A percentile compares a stretch with the other conserved stretches of the same genome.
These are phyloP conservation scores for Trichogramma dendrolimi DNA, from an alignment of 2,888 invertebrate genomes.

Conservation along the genomic window DNA sequence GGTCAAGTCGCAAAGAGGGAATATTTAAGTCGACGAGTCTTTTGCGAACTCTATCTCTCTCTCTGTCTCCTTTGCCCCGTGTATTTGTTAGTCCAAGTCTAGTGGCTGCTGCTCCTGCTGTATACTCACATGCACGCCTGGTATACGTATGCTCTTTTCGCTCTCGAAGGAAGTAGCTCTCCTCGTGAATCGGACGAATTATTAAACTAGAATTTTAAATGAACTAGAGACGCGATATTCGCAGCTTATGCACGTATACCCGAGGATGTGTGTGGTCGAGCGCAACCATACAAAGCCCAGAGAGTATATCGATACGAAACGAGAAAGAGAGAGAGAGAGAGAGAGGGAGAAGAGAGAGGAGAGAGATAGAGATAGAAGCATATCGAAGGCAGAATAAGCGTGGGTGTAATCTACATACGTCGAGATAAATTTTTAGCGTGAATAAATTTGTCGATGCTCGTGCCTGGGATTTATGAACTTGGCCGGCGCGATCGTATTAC, in stretches of 20 bases:
- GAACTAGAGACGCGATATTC: too few species aligned
- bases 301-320: neutral
- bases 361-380: neutral
- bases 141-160: too few species aligned
- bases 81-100: too few species aligned
- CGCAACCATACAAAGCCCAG: neutral
- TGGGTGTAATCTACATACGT: constrained; percentile 16
- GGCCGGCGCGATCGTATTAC: neutral
- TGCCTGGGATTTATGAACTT: constrained; percentile 2
- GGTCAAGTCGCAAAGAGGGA: too few species aligned
- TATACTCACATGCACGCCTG: too few species aligned
- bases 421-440: constrained; percentile 11
- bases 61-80: too few species aligned
- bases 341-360: neutral
- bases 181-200: too few species aligned
- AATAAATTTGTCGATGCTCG: constrained; percentile 8
- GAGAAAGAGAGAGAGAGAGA: neutral
- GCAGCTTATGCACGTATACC: neutral
- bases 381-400: constrained; percentile 15
- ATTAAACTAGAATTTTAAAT: too few species aligned
- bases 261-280: constrained; percentile 3
- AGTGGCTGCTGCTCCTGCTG: too few species aligned
- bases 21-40: too few species aligned
- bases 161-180: too few species aligned
- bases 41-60: too few species aligned